These are phyloP conservation scores for Acipenser transmontanus DNA, from an alignment of 2,797 vertebrate genomes.

Conservation along the genomic window DNA sequence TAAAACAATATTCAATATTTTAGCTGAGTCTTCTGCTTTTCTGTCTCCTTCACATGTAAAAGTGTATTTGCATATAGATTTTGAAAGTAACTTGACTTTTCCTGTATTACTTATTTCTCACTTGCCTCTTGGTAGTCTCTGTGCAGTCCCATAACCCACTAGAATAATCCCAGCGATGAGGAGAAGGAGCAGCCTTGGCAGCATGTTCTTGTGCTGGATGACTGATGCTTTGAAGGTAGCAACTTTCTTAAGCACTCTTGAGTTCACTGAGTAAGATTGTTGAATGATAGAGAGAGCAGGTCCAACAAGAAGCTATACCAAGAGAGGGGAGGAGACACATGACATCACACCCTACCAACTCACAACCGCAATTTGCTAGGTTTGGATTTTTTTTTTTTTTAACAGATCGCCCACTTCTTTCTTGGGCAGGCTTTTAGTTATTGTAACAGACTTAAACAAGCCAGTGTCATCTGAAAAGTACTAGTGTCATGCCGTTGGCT, in stretches of 20 bases:
- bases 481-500: no score
- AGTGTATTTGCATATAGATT: no score
- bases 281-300: constrained; percentile 40
- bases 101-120: constrained; percentile 3
- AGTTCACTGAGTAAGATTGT: constrained; percentile 39
- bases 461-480: no score
- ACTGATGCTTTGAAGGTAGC: constrained; percentile 34
- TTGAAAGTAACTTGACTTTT: neutral
- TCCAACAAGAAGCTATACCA: constrained; percentile 56
- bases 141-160: constrained; percentile 32
- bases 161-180: constrained; percentile 44
- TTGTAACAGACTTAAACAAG: no score
- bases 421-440: neutral
- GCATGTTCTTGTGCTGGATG: constrained; percentile 27
- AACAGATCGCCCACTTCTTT: neutral
- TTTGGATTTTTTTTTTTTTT: neutral
- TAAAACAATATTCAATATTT: no score
- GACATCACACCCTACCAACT: constrained; percentile 31
- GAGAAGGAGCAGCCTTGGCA: constrained; percentile 37
- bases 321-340: constrained; percentile 51
- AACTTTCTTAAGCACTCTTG: constrained; percentile 40
- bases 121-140: constrained; percentile 52
- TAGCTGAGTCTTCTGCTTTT: no score
- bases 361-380: constrained; percentile 3
- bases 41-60: no score